Base-by-base conservation (phyloP, 2,888 invertebrate genomes). In the Zele albiditarsus region DNA sequence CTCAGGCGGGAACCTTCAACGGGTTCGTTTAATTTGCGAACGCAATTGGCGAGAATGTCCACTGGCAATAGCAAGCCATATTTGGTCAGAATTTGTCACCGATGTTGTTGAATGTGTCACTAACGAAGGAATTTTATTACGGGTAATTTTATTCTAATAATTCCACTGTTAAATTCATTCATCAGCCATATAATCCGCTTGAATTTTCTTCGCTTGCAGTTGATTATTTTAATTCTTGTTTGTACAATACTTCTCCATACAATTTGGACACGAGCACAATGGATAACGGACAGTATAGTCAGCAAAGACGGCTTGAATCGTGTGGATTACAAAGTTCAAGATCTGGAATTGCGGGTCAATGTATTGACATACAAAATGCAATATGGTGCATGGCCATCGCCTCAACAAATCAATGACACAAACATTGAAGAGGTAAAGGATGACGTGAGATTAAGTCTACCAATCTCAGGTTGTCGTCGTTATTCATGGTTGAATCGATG, bases 51-150 rank as follows among this genome's bases (percentile, higher is more conserved):
- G 75, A 28, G 81, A 85, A 73, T 88, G 88, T 78, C 83, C 84
- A 0, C 74, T 74, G 46, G 86, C 86, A 3, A 77, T 87, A 23
- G 73, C 71, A 20, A 82, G 82, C 82, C 88, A 88, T 71, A 73
- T 87, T 53, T 88, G 88, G 88, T 83, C 80, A 10, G 88, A 88
- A 77, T 81, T 85, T 6, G 87, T 88, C 3, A 86, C 87, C 8
- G 88, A 88, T 53, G 88, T 88, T 25, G 82, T 85, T 14, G 88
- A 88, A 38, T 84, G 80, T 72, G 75, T 88, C 38, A 80, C 80
- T 1, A 83, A 82, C 69, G 87, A 88, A 46, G 77, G 79, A 60
- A 77, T 83, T 20, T 68, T 85, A 23, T 86, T 85, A 84, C 81
- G 82, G 81, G 87, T 87, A 80, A 66, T 76, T 33, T 63, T 6